Conservation (phyloP, 2,113 vertebrate species). For the Ammodytes marinus region DNA sequence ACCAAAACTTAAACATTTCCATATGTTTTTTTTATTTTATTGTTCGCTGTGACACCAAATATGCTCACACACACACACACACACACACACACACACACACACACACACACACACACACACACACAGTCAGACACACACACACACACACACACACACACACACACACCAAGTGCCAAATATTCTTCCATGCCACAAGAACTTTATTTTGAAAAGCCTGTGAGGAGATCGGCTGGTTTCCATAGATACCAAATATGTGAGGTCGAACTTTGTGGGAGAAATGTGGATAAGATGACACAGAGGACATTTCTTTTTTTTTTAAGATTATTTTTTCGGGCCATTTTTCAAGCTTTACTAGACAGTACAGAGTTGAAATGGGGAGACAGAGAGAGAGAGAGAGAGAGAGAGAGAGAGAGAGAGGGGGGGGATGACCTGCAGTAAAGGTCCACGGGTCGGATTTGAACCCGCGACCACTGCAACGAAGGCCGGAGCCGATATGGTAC, state of each 20-base stretch:
- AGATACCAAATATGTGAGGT: not conserved
- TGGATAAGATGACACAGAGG: not conserved
- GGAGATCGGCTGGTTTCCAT: not conserved
- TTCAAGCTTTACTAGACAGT: no score
- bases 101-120: no score
- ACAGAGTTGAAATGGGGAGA: no score
- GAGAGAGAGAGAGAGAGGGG: no score
- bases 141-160: no score
- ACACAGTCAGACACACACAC: no score
- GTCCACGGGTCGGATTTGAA: no score
- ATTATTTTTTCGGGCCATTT: not conserved
- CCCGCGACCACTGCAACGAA: no score
- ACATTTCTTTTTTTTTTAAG: not conserved
- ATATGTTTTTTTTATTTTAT: not conserved
- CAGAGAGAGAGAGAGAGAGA: no score
- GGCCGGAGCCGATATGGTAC: no score
- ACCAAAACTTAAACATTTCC: not conserved
- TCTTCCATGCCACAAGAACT: not conserved
- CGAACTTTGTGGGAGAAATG: not conserved
- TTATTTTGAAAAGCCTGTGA: not conserved
- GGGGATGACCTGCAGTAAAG: no score
- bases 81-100: no score
- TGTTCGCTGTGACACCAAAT: not conserved
- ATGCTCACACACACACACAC: not conserved
- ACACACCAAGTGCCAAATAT: not conserved